Percentiles rank a stretch among this genome's conserved stretches.
These are phyloP conservation scores for Sander lucioperca DNA, from an alignment of 2,113 vertebrate genomes.

Conservation along the genomic window DNA sequence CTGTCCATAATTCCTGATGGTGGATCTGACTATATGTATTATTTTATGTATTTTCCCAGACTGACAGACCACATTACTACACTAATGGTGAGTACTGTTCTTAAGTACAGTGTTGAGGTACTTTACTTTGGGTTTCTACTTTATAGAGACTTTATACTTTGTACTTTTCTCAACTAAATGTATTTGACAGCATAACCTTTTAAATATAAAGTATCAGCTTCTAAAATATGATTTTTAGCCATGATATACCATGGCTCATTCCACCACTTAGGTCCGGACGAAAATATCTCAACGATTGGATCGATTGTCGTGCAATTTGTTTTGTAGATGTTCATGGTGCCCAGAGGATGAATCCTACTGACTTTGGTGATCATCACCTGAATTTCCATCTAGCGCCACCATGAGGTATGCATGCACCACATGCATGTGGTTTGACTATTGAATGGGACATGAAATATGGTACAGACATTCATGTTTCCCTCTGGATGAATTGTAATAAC, in stretches of 20 bases:
- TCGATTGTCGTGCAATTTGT: not conserved
- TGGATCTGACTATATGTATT: not conserved
- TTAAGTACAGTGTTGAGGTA: not conserved
- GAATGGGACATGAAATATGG: not conserved
- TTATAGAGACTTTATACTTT: not conserved
- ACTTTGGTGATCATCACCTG: not conserved
- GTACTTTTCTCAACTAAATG: not conserved
- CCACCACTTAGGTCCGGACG: not conserved
- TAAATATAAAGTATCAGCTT: not conserved
- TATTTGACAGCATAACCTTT: not conserved
- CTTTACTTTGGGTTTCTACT: not conserved
- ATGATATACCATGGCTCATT: no score
- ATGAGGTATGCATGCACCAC: not conserved
- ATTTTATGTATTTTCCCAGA: not conserved
- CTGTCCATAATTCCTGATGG: no score
- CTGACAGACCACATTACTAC: not conserved
- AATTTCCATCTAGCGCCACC: not conserved
- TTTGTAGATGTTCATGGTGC: not conserved
- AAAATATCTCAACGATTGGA: not conserved
- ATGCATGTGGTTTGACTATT: not conserved
- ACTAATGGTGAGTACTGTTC: not conserved
- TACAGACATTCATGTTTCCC: not conserved
- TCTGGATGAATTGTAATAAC: not conserved
- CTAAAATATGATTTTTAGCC: not conserved
- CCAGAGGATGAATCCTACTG: not conserved